phyloP scores from a whole-genome alignment of 1,140 invertebrate species.

The Saccostrea echinata region DNA sequence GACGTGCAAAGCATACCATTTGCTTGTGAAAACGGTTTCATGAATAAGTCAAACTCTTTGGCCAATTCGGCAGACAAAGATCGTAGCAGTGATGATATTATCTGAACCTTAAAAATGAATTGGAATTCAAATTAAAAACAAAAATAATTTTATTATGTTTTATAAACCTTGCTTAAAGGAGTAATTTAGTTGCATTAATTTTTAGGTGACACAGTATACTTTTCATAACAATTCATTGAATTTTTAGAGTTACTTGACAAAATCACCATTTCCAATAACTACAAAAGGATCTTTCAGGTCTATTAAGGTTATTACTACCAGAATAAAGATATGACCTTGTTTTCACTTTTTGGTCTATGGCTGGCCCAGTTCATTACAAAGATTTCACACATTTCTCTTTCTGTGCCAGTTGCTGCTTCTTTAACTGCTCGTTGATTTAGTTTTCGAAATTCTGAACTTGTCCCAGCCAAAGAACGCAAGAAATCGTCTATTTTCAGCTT shows the following conservation, averaged over 20 bases:
- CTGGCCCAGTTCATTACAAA: neutral
- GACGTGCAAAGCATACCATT: neutral
- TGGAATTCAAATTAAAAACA: neutral
- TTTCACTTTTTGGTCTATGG: slow-evolving; percentile 13
- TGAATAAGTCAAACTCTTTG: neutral
- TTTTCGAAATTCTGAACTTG: neutral
- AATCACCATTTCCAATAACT: too few species aligned
- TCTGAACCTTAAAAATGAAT: neutral
- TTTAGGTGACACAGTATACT: too few species aligned
- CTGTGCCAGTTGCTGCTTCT: neutral
- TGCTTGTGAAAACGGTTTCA: slow-evolving; percentile 1
- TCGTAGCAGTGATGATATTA: neutral
- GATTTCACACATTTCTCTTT: neutral
- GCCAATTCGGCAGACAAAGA: neutral
- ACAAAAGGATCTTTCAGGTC: too few species aligned
- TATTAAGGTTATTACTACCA: too few species aligned
- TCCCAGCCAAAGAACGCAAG: neutral
- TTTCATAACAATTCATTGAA: too few species aligned
- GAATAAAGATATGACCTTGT: neutral
- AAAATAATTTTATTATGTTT: too few species aligned
- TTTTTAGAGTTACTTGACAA: too few species aligned
- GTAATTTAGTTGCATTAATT: too few species aligned
- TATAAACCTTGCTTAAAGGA: too few species aligned
- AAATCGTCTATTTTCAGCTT: slow-evolving; percentile 20
- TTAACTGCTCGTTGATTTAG: neutral